phyloP scores from a whole-genome alignment of 2,888 invertebrate genomes.

The Cosmia trapezina region DNA sequence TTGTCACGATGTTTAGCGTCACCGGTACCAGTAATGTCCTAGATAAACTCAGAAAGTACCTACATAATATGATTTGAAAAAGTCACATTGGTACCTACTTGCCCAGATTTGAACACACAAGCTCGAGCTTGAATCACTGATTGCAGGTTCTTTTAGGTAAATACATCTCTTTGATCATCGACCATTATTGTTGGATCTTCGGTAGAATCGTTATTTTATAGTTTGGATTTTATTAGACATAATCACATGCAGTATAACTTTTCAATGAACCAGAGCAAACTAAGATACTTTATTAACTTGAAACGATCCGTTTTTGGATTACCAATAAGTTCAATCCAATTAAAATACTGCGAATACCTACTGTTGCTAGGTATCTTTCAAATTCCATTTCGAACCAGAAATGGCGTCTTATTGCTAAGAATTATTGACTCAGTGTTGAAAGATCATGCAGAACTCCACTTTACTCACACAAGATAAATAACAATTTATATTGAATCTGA shows the following conservation, averaged over 20 bases:
- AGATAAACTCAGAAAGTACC: too few species aligned
- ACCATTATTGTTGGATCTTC: background rate
- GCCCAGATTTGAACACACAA: too few species aligned
- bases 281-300: too few species aligned
- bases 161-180: background rate
- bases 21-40: too few species aligned
- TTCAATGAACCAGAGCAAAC: too few species aligned
- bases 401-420: background rate
- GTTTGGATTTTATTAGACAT: background rate
- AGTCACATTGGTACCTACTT: too few species aligned
- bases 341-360: background rate
- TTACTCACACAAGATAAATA: slow-evolving; percentile 18
- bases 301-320: background rate
- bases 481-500: slow-evolving; percentile 11
- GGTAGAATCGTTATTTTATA: background rate
- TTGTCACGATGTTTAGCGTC: too few species aligned
- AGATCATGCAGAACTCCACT: background rate
- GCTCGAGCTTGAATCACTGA: too few species aligned
- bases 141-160: background rate
- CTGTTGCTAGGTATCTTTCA: background rate
- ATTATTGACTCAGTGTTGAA: slow-evolving; percentile 8
- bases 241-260: too few species aligned
- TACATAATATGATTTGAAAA: too few species aligned
- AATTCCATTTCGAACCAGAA: background rate
- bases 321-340: background rate